A percentile compares a stretch with the other conserved stretches of the same genome.
phyloP scores from a whole-genome alignment of 2,797 vertebrate genomes.

The Paedocypris micromegethes region DNA sequence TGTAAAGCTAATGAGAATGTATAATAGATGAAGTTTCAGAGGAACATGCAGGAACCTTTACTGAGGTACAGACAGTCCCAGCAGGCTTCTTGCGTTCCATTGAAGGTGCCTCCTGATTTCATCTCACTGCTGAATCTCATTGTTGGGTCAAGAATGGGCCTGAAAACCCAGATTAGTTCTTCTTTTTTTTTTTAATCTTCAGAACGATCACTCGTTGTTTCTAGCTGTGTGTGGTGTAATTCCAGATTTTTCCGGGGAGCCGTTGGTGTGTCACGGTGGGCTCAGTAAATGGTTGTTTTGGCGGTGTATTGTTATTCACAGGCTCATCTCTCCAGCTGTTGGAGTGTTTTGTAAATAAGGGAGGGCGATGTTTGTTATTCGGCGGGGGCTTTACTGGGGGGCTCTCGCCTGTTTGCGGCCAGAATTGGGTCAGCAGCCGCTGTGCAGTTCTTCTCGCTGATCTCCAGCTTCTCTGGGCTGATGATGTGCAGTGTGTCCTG shows the following conservation, averaged over 20 bases:
- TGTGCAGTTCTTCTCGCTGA: slow-evolving; percentile 45
- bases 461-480: slow-evolving; percentile 27
- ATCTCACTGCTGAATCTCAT: slow-evolving; percentile 9
- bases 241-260: too few species aligned
- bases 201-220: too few species aligned
- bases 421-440: slow-evolving; percentile 62
- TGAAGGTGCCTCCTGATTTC: slow-evolving; percentile 13
- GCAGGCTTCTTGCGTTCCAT: neutral
- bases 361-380: slow-evolving; percentile 9
- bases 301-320: too few species aligned
- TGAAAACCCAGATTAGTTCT: too few species aligned
- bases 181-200: too few species aligned
- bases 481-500: slow-evolving; percentile 17
- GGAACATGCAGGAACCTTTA: slow-evolving; percentile 9
- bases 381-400: slow-evolving; percentile 42
- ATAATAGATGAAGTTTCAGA: slow-evolving; percentile 34
- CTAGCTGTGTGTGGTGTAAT: too few species aligned
- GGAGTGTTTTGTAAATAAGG: slow-evolving; percentile 11
- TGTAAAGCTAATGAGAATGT: slow-evolving; percentile 42
- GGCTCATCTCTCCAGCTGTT: neutral
- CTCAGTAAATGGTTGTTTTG: too few species aligned
- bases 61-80: slow-evolving; percentile 14
- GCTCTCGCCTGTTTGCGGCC: slow-evolving; percentile 44
- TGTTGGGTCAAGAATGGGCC: too few species aligned
- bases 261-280: too few species aligned